phyloP scores from a whole-genome alignment of 2,888 invertebrate species.

The Paralinhomoeus sp. region DNA sequence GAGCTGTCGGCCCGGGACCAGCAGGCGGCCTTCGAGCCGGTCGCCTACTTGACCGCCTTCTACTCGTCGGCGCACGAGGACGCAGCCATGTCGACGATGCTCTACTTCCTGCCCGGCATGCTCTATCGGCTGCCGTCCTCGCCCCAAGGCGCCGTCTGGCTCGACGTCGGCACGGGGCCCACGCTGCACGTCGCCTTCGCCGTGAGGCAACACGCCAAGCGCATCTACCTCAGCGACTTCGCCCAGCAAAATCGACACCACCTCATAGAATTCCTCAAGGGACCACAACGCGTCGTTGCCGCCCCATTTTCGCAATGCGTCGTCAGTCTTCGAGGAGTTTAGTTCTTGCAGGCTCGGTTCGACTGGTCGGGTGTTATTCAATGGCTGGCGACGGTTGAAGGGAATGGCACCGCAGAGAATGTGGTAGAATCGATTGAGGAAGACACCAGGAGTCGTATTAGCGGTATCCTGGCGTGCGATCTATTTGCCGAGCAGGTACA shows the following conservation, averaged over 20 bases:
- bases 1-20: no score
- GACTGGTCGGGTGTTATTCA: background rate
- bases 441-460: no score
- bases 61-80: conserved; percentile 19
- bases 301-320: no score
- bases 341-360: background rate
- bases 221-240: conserved; percentile 4
- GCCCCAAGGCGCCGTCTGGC: background rate
- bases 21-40: conserved; percentile 12
- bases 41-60: conserved; percentile 17
- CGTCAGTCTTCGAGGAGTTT: no score
- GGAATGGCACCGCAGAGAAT: no score
- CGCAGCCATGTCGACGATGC: conserved; percentile 17
- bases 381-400: background rate
- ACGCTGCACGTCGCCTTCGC: conserved; percentile 2
- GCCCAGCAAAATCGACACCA: conserved; percentile 1
- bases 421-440: no score
- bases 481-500: no score
- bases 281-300: no score
- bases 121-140: background rate
- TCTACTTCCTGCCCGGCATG: conserved; percentile 2
- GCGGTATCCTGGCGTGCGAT: no score
- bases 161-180: conserved; percentile 4
- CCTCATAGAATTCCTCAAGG: background rate
- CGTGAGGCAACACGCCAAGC: background rate